Conservation (phyloP, 2,888 invertebrate genomes). For the Andrena minutula region DNA sequence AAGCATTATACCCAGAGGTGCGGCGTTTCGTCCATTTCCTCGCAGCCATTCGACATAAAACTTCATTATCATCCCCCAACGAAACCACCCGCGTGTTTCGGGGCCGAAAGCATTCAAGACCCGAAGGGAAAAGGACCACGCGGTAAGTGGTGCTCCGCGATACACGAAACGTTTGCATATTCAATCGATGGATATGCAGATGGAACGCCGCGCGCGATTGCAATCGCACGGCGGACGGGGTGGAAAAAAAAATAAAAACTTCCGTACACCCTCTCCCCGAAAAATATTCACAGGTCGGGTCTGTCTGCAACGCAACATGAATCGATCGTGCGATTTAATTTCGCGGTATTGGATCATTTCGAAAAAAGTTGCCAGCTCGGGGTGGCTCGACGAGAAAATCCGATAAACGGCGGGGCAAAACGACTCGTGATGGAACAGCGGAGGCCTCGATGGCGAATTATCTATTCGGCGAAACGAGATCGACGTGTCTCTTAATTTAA, state of each 20-base stretch:
- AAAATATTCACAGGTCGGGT: conserved; percentile 17
- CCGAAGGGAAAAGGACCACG: neutral
- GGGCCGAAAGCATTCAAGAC: conserved; percentile 5
- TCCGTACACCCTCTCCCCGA: neutral
- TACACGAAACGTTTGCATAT: conserved; percentile 43
- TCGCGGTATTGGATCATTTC: neutral
- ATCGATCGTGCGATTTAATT: conserved; percentile 41
- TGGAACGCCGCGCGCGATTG: conserved; percentile 19
- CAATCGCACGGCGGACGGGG: conserved; percentile 13
- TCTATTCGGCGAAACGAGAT: conserved; percentile 6
- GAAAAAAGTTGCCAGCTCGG: neutral
- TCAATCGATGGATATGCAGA: conserved; percentile 50
- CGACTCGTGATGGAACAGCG: no score
- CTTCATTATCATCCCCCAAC: conserved; percentile 14
- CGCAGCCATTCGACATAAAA: neutral
- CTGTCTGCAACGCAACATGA: conserved; percentile 1
- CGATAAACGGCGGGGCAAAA: no score
- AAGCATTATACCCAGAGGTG: neutral
- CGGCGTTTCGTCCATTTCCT: conserved; percentile 1
- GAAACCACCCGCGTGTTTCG: neutral
- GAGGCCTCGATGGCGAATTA: no score
- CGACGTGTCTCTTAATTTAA: conserved; percentile 39
- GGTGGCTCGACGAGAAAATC: no score
- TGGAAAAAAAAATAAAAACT: conserved; percentile 4
- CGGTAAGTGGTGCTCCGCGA: conserved; percentile 28